phyloP scores from a whole-genome alignment of 2,113 vertebrate species.

The Eonycteris spelaea region DNA sequence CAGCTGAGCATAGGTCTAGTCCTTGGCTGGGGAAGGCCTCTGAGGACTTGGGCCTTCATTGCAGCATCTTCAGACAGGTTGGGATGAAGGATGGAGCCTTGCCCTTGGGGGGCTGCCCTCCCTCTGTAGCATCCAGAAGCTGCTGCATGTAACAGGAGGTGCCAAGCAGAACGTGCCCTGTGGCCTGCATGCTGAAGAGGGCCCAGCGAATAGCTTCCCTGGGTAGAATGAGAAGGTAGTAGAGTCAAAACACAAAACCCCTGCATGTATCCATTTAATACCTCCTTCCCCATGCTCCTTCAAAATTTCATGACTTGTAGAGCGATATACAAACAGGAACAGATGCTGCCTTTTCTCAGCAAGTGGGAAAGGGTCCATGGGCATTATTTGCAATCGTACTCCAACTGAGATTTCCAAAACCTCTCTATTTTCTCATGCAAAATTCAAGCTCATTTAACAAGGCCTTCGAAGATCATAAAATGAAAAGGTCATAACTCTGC shows the following conservation, averaged over 20 bases:
- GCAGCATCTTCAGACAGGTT: slow-evolving; percentile 70
- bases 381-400: neutral
- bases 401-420: neutral
- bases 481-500: neutral
- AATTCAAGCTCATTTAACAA: neutral
- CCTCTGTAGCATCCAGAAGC: slow-evolving; percentile 89
- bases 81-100: neutral
- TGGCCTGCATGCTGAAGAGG: slow-evolving; percentile 93
- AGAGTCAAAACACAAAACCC: neutral
- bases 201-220: slow-evolving; percentile 94
- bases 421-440: neutral
- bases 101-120: slow-evolving; percentile 58
- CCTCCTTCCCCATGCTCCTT: neutral
- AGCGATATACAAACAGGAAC: neutral
- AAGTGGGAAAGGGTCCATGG: neutral
- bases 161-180: slow-evolving; percentile 92
- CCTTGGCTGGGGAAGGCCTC: neutral
- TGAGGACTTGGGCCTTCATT: slow-evolving; percentile 50
- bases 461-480: neutral
- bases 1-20: neutral
- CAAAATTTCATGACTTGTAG: neutral
- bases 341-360: neutral
- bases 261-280: neutral
- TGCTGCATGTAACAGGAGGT: slow-evolving; percentile 95
- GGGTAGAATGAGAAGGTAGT: neutral